Percentiles rank a stretch among this genome's conserved stretches.
These are phyloP conservation scores for Gila robusta DNA, from an alignment of 2,797 vertebrate genomes.

Conservation along the genomic window DNA sequence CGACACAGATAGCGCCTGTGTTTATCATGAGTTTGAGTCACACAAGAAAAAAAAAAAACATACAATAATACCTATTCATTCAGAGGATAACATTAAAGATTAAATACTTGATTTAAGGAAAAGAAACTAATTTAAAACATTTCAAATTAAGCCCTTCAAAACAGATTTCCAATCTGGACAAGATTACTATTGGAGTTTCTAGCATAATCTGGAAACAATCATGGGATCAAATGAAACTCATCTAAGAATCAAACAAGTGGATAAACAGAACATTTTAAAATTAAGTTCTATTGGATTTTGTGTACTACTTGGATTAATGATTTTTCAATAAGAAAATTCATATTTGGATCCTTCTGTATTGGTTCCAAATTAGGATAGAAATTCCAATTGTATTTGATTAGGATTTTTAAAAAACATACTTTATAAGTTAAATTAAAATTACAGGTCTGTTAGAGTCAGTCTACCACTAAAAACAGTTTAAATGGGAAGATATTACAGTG, in stretches of 20 bases:
- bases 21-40: slow-evolving; percentile 82
- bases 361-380: background rate
- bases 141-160: background rate
- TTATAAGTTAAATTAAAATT: background rate
- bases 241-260: background rate
- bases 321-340: background rate
- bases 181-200: background rate
- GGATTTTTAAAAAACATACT: background rate
- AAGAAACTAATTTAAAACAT: background rate
- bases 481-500: background rate
- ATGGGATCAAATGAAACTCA: background rate
- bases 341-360: background rate
- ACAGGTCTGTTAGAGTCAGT: background rate
- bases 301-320: background rate
- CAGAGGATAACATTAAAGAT: background rate
- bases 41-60: slow-evolving; percentile 61
- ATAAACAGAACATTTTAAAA: background rate
- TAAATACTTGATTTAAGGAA: background rate
- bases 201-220: background rate
- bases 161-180: background rate
- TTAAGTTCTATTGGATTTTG: background rate
- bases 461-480: background rate
- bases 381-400: background rate
- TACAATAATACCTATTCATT: slow-evolving; percentile 17
- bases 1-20: slow-evolving; percentile 84